phyloP scores from a whole-genome alignment of 2,113 vertebrate species.

The Eulemur rufifrons region DNA sequence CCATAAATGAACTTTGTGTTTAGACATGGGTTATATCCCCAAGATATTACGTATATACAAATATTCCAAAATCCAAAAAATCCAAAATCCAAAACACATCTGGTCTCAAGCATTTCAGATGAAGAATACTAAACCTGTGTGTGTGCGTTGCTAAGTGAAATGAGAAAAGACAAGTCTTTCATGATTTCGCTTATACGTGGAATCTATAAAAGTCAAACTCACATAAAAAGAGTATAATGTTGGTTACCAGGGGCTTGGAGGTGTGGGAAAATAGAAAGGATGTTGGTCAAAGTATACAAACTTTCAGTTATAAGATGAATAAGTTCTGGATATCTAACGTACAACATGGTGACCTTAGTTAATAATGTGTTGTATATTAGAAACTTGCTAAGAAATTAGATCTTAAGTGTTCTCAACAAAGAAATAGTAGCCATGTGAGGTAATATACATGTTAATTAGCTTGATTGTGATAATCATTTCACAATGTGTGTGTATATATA shows the following conservation, averaged over 20 bases:
- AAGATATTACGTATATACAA: not conserved
- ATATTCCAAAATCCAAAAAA: not conserved
- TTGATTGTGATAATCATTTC: not conserved
- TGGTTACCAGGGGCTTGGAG: not conserved
- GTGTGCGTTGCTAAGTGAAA: not conserved
- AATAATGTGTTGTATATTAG: not conserved
- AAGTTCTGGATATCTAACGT: not conserved
- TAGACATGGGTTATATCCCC: not conserved
- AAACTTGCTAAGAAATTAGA: not conserved
- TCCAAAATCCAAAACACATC: not conserved
- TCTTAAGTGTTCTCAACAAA: not conserved
- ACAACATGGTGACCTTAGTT: not conserved
- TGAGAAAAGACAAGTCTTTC: not conserved
- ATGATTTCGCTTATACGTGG: not conserved
- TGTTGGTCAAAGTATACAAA: not conserved
- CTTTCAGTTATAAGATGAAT: not conserved
- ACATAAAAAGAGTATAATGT: not conserved
- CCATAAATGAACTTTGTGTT: not conserved
- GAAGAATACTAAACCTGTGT: not conserved
- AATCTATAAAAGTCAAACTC: not conserved
- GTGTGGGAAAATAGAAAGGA: not conserved
- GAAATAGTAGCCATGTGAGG: not conserved
- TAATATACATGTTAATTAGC: not conserved
- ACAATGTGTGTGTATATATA: not conserved
- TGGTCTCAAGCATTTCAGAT: not conserved